phyloP scores from a whole-genome alignment of 1,140 invertebrate genomes.

The Sipha flava region DNA sequence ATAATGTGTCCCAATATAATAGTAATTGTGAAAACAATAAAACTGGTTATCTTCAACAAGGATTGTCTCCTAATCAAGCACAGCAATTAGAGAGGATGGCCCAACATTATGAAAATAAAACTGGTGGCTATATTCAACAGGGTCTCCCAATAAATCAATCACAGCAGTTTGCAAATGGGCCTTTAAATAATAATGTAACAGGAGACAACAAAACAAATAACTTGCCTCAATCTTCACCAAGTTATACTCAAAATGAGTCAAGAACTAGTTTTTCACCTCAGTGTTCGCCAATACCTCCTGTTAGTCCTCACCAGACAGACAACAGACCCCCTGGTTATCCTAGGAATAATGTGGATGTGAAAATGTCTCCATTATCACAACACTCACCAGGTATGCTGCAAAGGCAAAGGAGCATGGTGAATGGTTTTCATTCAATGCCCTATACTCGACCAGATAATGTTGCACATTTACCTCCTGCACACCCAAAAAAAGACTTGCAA shows the following conservation, averaged over 20 bases:
- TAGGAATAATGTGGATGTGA: neutral
- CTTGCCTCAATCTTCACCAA: neutral
- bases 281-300: neutral
- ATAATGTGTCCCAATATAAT: neutral
- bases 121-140: neutral
- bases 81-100: constrained; percentile 15
- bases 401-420: constrained; percentile 15
- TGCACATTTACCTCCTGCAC: neutral
- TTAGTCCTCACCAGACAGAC: neutral
- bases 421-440: constrained; percentile 25
- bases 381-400: neutral
- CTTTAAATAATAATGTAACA: neutral
- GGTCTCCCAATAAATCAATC: neutral
- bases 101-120: constrained; percentile 5
- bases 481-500: neutral
- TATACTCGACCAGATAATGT: neutral
- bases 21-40: neutral
- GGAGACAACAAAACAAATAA: neutral
- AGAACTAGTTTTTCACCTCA: neutral
- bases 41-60: neutral
- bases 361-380: neutral
- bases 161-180: neutral
- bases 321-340: neutral
- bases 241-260: neutral
- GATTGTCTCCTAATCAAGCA: neutral